A percentile compares a stretch with the other conserved stretches of the same genome.
These are phyloP conservation scores for Vandiemenella viatica DNA, from an alignment of 2,888 invertebrate species.

Conservation along the genomic window DNA sequence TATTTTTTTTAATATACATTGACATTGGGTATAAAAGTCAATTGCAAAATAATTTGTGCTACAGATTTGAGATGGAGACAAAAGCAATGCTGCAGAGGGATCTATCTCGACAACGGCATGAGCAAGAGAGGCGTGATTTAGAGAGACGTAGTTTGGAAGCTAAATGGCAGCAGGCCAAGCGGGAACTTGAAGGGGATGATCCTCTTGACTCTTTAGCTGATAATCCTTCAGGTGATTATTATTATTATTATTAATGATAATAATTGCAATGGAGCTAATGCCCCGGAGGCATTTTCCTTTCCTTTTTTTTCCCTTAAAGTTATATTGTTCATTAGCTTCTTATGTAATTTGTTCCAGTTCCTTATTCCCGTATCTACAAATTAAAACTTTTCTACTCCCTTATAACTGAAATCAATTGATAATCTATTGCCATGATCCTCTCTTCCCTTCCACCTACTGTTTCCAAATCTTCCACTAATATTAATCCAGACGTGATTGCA, in stretches of 20 bases:
- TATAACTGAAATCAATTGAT: no score
- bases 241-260: neutral
- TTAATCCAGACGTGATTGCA: no score
- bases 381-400: no score
- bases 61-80: constrained; percentile 57
- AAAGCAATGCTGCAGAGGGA: constrained; percentile 46
- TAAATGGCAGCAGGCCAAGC: constrained; percentile 34
- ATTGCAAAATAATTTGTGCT: neutral
- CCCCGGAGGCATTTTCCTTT: neutral
- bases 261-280: neutral
- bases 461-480: no score
- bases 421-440: no score
- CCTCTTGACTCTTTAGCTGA: constrained; percentile 34
- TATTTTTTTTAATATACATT: neutral
- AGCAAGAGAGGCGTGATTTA: constrained; percentile 34
- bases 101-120: constrained; percentile 19
- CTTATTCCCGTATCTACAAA: no score
- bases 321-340: no score
- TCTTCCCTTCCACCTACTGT: no score
- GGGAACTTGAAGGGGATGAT: constrained; percentile 36
- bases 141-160: constrained; percentile 31
- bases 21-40: neutral
- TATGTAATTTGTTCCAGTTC: no score
- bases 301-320: neutral
- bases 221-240: constrained; percentile 17